Base-by-base conservation (phyloP, 2,888 invertebrate species). In the Hirtodrosophila alboralis region DNA sequence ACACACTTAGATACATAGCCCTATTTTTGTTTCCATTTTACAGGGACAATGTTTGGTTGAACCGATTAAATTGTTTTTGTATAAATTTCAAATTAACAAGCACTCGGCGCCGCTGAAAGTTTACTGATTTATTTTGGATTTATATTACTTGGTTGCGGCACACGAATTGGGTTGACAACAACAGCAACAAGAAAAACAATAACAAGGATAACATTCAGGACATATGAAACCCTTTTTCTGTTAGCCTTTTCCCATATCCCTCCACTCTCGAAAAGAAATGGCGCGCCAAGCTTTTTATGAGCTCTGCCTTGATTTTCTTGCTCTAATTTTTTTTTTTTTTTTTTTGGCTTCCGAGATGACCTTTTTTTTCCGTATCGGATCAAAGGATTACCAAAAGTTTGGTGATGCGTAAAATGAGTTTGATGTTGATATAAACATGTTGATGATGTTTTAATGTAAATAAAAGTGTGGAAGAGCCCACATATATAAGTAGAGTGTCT, bases 361-460 rank as follows among this genome's bases (percentile, higher is more conserved):
- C 73, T 52, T 69, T 70, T 70, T 66, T 70, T 67, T 49, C 59
- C 57, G 64, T 73, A 63, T 75, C 71, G 81, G 86, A 83, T 83
- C 81, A 83, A 83, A 83, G 81, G 81, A 77, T 83, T 83, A 83
- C 80, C 75, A 60, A 79, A 86, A 83, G 86, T 83, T 83, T 75
- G 75, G 80, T 84, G 81, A 83, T 86, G 81, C 81, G 86, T 71
- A 83, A 83, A 83, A 83, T 83, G 81, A 83, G 86, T 83, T 86
- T 83, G 86, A 83, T 86, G 81, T 80, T 77, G 77, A 86, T 86
- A 86, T 86, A 83, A 83, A 86, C 81, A 86, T 77, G 81, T 84
- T 83, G 86, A 86, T 83, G 81, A 86, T 83, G 77, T 80, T 86
- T 83, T 83, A 83, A 83, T 83, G 86, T 83, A 84, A 86, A 86